Evolutionary conservation across 2,113 vertebrate genomes (phyloP).

Genomic region (Thunnus thynnus): DNA sequence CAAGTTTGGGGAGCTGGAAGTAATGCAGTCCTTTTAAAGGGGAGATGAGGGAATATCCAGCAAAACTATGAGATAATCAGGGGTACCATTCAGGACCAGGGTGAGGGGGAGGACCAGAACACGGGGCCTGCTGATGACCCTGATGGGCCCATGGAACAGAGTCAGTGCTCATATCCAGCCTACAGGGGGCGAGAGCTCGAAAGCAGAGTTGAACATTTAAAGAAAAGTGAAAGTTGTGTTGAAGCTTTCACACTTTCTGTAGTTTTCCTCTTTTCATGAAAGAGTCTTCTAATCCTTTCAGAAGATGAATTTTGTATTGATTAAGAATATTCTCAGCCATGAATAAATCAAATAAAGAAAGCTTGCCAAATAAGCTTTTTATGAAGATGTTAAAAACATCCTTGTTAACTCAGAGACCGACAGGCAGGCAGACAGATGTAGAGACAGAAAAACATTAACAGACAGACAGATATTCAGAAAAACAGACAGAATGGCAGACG

Average conservation of each 20-base stretch:
- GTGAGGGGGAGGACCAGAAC: constrained; percentile 63
- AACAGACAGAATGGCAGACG: constrained; percentile 16
- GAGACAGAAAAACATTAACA: constrained; percentile 6
- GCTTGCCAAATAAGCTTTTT: constrained; percentile 7
- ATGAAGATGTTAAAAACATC: constrained; percentile 27
- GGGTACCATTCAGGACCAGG: constrained; percentile 69
- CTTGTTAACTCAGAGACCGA: constrained; percentile 12
- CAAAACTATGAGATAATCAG: constrained; percentile 88
- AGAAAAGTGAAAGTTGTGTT: constrained; percentile 5
- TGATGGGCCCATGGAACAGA: constrained; percentile 34
- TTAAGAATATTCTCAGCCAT: not conserved
- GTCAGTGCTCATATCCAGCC: constrained; percentile 24
- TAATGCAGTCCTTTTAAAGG: constrained; percentile 86
- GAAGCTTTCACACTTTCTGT: not conserved
- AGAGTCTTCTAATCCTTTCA: constrained; percentile 5
- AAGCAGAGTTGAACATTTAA: constrained; percentile 5
- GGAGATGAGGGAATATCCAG: constrained; percentile 83
- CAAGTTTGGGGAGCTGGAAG: constrained; percentile 88
- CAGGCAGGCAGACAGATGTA: constrained; percentile 21
- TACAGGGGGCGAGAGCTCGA: constrained; percentile 64
- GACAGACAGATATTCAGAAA: constrained; percentile 31
- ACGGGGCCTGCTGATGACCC: constrained; percentile 59
- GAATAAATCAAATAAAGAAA: constrained; percentile 32
- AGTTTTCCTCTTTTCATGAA: not conserved
- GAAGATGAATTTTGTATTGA: constrained; percentile 17